phyloP scores from a whole-genome alignment of 37 sponge, comb jelly and placozoan genomes.

The Beroe forskalii region DNA sequence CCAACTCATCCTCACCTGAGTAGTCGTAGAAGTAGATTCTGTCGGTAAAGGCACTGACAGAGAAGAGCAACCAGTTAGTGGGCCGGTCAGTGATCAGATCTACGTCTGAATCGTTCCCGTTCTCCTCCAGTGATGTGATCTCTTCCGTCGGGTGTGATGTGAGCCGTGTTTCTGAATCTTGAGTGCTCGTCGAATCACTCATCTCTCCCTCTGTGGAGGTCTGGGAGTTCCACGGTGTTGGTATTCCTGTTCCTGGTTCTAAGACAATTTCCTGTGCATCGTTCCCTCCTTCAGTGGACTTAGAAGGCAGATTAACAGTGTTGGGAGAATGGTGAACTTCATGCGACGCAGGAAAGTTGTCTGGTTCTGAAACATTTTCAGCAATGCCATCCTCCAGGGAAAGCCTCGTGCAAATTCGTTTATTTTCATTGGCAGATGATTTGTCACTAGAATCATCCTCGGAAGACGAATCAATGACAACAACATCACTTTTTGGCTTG shows the following conservation, averaged over 20 bases:
- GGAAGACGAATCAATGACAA: neutral
- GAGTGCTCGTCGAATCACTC: too few species aligned
- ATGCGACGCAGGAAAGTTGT: too few species aligned
- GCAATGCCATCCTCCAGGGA: neutral
- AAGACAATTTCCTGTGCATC: neutral
- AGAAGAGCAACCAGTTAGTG: neutral
- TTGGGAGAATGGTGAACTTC: too few species aligned
- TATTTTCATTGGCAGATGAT: too few species aligned
- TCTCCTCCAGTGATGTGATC: neutral
- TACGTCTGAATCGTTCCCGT: neutral
- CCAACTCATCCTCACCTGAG: too few species aligned
- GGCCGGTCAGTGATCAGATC: slow-evolving; percentile 4
- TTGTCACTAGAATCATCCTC: neutral
- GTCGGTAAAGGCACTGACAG: slow-evolving; percentile 51
- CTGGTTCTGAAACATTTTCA: too few species aligned
- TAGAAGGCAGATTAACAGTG: neutral
- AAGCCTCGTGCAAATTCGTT: neutral
- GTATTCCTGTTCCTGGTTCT: neutral
- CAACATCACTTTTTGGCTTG: neutral
- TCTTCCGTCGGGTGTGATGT: neutral
- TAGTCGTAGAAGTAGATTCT: slow-evolving; percentile 45
- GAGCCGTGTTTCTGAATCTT: neutral
- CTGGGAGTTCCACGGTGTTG: neutral
- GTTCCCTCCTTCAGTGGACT: neutral
- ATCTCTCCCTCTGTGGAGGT: neutral